These are phyloP conservation scores for Micromussa lordhowensis DNA, from an alignment of 92 coral and sea anemone species.

Conservation along the genomic window DNA sequence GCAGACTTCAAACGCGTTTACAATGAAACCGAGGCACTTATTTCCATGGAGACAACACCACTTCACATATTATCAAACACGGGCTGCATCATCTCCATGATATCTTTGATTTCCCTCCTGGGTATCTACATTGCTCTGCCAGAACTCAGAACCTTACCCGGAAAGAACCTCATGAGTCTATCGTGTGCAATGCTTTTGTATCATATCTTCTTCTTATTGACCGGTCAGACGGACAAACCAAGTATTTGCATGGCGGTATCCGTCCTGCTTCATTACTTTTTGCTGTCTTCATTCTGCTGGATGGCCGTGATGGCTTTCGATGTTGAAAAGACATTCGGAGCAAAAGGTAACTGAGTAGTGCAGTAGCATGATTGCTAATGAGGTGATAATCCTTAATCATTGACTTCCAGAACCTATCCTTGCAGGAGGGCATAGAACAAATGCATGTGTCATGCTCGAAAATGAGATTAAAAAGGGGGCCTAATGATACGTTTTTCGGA, in stretches of 20 bases:
- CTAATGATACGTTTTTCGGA: too few species aligned
- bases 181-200: conserved; percentile 61
- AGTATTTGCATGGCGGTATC: conserved; percentile 62
- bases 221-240: conserved; percentile 55
- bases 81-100: conserved; percentile 61
- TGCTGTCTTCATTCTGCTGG: conserved; percentile 77
- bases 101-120: conserved; percentile 54
- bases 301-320: conserved; percentile 75
- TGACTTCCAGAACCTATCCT: too few species aligned
- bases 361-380: too few species aligned
- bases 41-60: not conserved
- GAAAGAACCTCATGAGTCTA: conserved; percentile 70
- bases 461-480: too few species aligned
- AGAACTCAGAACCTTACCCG: conserved; percentile 75
- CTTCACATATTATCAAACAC: conserved; percentile 39
- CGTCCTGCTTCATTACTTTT: conserved; percentile 55
- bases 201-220: conserved; percentile 47
- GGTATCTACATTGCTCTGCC: conserved; percentile 37
- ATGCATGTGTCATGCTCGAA: too few species aligned
- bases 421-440: too few species aligned
- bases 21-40: not conserved
- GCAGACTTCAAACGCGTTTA: not conserved
- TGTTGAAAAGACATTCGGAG: conserved; percentile 68
- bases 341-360: conserved; percentile 36
- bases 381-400: too few species aligned